Evolutionary conservation across 2,797 vertebrate genomes (phyloP).

Genomic region (Remorina albescens): DNA sequence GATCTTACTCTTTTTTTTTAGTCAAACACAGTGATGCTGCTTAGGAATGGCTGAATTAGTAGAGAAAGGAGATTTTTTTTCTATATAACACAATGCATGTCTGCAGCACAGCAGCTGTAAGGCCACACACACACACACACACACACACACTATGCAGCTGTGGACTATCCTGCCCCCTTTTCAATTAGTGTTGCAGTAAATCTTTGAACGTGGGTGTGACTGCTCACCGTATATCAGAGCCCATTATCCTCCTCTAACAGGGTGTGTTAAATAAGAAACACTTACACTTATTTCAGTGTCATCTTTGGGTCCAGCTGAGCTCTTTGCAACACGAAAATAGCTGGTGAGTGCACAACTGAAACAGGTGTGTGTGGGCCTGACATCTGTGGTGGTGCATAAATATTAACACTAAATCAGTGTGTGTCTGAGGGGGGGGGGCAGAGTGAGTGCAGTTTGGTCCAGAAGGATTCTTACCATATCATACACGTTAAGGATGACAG

Average conservation of each 20-base stretch:
- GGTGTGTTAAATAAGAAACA: not conserved
- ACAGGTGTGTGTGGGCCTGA: constrained; percentile 34
- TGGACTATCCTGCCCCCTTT: not conserved
- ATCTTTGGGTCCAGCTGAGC: not conserved
- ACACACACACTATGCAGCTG: not conserved
- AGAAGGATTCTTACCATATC: constrained; percentile 90
- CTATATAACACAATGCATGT: not conserved
- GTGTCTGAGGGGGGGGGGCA: too few relatives aligned
- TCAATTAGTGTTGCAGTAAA: not conserved
- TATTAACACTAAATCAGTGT: too few relatives aligned
- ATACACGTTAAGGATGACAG: constrained; percentile 96
- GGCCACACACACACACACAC: too few relatives aligned
- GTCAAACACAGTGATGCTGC: not conserved
- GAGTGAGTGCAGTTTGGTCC: not conserved
- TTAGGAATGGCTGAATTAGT: not conserved
- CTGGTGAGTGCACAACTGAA: constrained; percentile 15
- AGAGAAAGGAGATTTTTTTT: too few relatives aligned
- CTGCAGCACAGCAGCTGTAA: constrained; percentile 2
- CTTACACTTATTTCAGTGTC: too few relatives aligned
- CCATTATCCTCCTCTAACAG: not conserved
- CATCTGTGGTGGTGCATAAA: constrained; percentile 16
- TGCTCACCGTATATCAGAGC: not conserved
- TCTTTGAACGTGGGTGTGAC: constrained; percentile 3
- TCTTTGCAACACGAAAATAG: constrained; percentile 18
- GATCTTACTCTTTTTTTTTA: not conserved